phyloP scores from a whole-genome alignment of 2,113 vertebrate genomes.

The Gyps fulvus region DNA sequence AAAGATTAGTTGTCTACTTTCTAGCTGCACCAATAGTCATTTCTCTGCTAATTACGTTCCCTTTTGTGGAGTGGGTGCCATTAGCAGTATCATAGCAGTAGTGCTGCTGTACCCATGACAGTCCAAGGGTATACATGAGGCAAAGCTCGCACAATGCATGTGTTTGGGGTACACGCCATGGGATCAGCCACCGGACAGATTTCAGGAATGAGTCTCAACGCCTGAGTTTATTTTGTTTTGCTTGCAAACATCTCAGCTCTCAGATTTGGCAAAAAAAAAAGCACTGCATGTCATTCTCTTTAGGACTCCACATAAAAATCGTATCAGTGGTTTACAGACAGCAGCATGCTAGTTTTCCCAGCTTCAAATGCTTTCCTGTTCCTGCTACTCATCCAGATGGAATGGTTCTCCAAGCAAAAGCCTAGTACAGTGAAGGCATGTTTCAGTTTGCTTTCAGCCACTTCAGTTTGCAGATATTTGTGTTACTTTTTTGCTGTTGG shows the following conservation, averaged over 20 bases:
- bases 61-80: neutral
- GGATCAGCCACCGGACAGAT: neutral
- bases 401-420: neutral
- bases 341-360: neutral
- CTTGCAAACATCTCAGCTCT: slow-evolving; percentile 22
- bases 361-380: neutral
- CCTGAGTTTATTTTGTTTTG: neutral
- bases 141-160: neutral
- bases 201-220: neutral
- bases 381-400: neutral
- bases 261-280: neutral
- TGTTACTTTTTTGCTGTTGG: neutral
- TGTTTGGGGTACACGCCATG: neutral
- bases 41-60: slow-evolving; percentile 39
- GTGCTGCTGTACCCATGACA: neutral
- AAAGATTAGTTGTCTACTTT: slow-evolving; percentile 18
- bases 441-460: neutral
- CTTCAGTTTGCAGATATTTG: neutral
- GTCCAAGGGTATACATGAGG: neutral
- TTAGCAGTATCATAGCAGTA: neutral
- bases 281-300: neutral
- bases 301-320: neutral
- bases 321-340: neutral
- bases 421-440: neutral
- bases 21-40: neutral